Evolutionary conservation across 2,888 invertebrate genomes (phyloP).

Genomic region (Monochamus alternatus): DNA sequence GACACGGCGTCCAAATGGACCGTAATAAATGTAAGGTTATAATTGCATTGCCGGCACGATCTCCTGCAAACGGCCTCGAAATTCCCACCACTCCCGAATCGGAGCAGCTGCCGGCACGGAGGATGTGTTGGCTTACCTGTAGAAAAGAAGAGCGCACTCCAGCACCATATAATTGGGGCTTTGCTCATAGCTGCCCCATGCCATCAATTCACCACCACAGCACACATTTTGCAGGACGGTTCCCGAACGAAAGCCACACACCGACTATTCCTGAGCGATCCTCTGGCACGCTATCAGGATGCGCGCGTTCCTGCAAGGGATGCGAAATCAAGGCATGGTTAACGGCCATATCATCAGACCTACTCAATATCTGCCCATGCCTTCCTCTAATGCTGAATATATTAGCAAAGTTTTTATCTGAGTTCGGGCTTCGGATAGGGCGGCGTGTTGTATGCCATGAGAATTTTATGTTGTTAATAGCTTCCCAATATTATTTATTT

Average conservation of each 20-base stretch:
- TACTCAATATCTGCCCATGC: conserved; percentile 55
- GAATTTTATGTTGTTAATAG: too few species aligned
- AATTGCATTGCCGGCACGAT: conserved; percentile 44
- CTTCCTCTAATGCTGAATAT: conserved; percentile 46
- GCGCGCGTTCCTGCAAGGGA: conserved; percentile 63
- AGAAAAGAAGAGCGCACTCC: conserved; percentile 61
- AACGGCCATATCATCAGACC: conserved; percentile 57
- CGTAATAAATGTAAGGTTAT: conserved; percentile 46
- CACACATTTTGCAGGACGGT: conserved; percentile 55
- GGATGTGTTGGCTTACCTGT: conserved; percentile 56
- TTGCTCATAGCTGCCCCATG: conserved; percentile 64
- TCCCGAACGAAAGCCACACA: conserved; percentile 62
- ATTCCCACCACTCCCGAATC: not conserved
- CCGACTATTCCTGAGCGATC: conserved; percentile 63
- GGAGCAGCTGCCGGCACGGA: not conserved
- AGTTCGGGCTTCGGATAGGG: not conserved
- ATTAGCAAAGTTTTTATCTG: conserved; percentile 40
- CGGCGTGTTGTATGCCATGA: not conserved
- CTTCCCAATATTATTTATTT: too few species aligned
- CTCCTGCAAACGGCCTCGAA: not conserved
- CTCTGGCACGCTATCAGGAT: conserved; percentile 63
- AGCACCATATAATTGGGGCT: conserved; percentile 63
- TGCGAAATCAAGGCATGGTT: conserved; percentile 62
- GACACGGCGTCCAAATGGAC: not conserved
- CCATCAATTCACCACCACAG: conserved; percentile 59